Percentiles rank a stretch among this genome's conserved stretches.
These are phyloP conservation scores for Anguilla rostrata DNA, from an alignment of 2,113 vertebrate species.

Conservation along the genomic window DNA sequence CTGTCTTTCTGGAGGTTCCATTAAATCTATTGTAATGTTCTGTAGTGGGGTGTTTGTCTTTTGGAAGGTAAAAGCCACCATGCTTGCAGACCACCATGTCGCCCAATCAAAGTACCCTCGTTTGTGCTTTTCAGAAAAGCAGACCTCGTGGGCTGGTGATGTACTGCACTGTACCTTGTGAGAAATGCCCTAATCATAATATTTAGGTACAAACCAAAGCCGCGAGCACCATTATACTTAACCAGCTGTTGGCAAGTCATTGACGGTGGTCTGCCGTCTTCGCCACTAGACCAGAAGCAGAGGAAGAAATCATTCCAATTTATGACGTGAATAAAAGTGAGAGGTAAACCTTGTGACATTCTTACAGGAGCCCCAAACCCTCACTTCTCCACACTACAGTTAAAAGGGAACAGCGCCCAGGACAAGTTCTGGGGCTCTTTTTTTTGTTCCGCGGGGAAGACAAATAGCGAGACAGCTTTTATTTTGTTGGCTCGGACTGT, in stretches of 20 bases:
- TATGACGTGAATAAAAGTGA: background rate
- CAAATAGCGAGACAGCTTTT: slow-evolving; percentile 6
- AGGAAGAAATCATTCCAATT: background rate
- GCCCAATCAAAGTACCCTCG: slow-evolving; percentile 16
- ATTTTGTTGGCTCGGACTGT: background rate
- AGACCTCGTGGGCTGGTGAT: slow-evolving; percentile 1
- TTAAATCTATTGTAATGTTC: background rate
- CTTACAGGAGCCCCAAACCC: background rate
- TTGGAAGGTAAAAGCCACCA: slow-evolving; percentile 6
- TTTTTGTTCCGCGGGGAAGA: background rate
- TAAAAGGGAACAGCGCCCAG: background rate
- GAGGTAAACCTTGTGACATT: slow-evolving; percentile 8
- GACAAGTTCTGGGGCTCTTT: background rate
- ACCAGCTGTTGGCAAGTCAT: background rate
- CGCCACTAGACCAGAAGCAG: background rate
- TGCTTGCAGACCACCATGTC: slow-evolving; percentile 21
- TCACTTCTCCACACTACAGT: background rate
- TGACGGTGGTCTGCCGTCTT: background rate
- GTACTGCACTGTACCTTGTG: background rate
- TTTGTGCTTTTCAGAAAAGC: background rate
- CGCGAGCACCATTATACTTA: slow-evolving; percentile 17
- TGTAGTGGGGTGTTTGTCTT: background rate
- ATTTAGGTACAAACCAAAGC: slow-evolving; percentile 14
- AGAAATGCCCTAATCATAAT: slow-evolving; percentile 29
- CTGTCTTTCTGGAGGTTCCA: background rate